phyloP scores from a whole-genome alignment of 2,888 invertebrate species.

The Aspidiotus destructor region DNA sequence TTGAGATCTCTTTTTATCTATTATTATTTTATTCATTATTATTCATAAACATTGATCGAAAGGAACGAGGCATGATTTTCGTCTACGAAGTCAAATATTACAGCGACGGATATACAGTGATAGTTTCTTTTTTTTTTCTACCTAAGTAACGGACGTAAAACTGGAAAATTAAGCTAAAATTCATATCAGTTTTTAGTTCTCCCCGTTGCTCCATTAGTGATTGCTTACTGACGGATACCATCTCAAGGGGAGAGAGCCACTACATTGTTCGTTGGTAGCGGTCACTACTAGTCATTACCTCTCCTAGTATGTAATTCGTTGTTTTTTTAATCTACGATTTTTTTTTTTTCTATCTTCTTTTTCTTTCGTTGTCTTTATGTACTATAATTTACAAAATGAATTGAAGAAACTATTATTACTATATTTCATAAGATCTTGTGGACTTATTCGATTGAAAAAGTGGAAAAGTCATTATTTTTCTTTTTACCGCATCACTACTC shows the following conservation, averaged over 20 bases:
- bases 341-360: slow-evolving; percentile 17
- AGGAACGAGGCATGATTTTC: no score
- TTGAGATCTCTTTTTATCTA: background rate
- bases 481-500: no score
- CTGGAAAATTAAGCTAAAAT: slow-evolving; percentile 17
- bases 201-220: slow-evolving; percentile 33
- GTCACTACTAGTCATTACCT: slow-evolving; percentile 35
- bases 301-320: slow-evolving; percentile 34
- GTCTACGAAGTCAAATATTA: no score
- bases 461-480: no score
- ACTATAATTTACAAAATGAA: background rate
- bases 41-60: no score
- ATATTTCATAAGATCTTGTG: no score
- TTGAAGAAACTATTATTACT: background rate
- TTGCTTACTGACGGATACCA: slow-evolving; percentile 22
- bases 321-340: slow-evolving; percentile 10
- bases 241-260: slow-evolving; percentile 33
- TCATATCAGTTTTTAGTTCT: slow-evolving; percentile 16
- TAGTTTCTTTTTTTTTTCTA: no score
- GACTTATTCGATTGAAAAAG: no score
- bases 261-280: slow-evolving; percentile 25
- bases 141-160: slow-evolving; percentile 2
- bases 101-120: no score
- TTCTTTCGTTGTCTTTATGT: slow-evolving; percentile 13
- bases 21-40: no score